These are phyloP conservation scores for Sebastolobus altivelis DNA, from an alignment of 2,797 vertebrate species.

Conservation along the genomic window DNA sequence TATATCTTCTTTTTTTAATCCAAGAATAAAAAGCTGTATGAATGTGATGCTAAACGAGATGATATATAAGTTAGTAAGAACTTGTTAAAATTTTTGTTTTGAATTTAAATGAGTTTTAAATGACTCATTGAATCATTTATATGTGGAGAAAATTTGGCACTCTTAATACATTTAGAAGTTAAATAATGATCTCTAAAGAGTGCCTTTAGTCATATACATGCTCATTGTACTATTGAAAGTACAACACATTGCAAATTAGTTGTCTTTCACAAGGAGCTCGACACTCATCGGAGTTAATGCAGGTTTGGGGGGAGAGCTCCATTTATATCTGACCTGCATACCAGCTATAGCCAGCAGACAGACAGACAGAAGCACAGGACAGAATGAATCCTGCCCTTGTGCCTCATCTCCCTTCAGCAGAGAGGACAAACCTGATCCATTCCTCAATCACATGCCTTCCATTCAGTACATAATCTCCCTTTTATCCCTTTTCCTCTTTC, in stretches of 20 bases:
- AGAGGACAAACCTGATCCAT: constrained; percentile 31
- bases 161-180: constrained; percentile 10
- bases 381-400: constrained; percentile 18
- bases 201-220: constrained; percentile 39
- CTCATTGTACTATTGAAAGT: neutral
- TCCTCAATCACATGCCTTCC: constrained; percentile 35
- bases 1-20: constrained; percentile 7
- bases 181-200: constrained; percentile 25
- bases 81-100: neutral
- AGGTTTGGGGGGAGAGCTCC: constrained; percentile 15
- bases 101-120: constrained; percentile 3
- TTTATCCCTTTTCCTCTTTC: constrained; percentile 40
- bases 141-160: constrained; percentile 2
- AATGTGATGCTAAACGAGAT: constrained; percentile 43
- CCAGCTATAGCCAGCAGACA: neutral
- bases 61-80: constrained; percentile 5
- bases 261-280: constrained; percentile 16
- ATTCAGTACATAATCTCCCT: constrained; percentile 24
- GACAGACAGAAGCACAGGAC: neutral
- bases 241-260: constrained; percentile 6
- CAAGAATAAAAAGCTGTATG: constrained; percentile 40
- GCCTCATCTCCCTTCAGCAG: constrained; percentile 14
- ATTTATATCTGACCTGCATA: constrained; percentile 29
- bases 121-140: constrained; percentile 8
- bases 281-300: constrained; percentile 23